Conservation (phyloP, 2,888 invertebrate genomes). For the Coleophora flavipennella region DNA sequence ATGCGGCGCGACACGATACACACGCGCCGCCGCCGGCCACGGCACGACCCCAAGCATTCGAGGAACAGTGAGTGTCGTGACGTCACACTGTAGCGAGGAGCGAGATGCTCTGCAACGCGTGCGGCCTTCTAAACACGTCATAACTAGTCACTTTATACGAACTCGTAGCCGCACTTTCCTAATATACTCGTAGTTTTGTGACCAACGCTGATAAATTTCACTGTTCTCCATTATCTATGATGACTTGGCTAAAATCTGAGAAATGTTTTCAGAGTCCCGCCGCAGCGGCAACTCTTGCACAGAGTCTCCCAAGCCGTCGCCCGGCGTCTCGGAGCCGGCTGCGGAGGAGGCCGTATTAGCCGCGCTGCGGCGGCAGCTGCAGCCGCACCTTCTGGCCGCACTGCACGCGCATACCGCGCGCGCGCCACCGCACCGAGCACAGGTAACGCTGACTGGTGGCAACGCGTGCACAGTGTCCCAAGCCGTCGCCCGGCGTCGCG, state of each 20-base stretch:
- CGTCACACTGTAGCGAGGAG: too few relatives aligned
- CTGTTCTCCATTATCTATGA: too few relatives aligned
- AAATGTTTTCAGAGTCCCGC: conserved; percentile 35
- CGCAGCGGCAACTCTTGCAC: conserved; percentile 34
- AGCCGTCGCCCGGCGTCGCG: conserved; percentile 15
- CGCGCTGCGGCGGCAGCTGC: conserved; percentile 66
- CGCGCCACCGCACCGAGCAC: conserved; percentile 17
- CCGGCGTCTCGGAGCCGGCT: conserved; percentile 27
- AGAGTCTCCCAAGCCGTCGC: conserved; percentile 12
- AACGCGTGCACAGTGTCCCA: conserved; percentile 22
- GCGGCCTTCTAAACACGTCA: too few relatives aligned
- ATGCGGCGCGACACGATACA: conserved; percentile 98
- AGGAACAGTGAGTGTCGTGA: conserved; percentile 55
- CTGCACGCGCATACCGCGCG: conserved; percentile 61
- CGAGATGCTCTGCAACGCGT: too few relatives aligned
- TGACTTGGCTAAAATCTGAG: not conserved
- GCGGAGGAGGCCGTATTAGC: conserved; percentile 78
- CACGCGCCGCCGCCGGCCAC: conserved; percentile 89
- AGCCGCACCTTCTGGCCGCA: conserved; percentile 29
- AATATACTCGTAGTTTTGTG: too few relatives aligned
- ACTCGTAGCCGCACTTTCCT: too few relatives aligned
- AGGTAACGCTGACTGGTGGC: conserved; percentile 34
- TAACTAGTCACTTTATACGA: too few relatives aligned
- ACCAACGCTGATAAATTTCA: too few relatives aligned
- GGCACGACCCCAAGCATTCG: conserved; percentile 75